Evolutionary conservation across 2,888 invertebrate genomes (phyloP), one percentile per base, ranked within the genome.

Genomic region (Eueremaeus valkanovi): DNA sequence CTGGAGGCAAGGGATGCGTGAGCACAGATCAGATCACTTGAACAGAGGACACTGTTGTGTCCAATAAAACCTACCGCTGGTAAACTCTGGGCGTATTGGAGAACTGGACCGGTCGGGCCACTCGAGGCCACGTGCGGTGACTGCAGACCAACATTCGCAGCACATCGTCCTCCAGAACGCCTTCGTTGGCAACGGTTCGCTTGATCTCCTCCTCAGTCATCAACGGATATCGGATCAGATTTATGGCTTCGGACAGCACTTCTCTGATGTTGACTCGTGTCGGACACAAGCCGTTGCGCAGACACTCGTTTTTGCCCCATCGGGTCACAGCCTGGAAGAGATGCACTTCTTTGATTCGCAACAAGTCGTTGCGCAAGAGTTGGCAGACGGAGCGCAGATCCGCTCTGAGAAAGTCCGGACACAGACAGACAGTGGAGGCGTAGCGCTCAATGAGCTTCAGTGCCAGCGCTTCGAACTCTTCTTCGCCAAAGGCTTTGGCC

Each of bases 161-260:
- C 16, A 70, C 16, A 45, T 74, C 74, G 16, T 74, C 74, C 31
- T 74, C 74, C 5, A 74, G 24, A 6, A 74, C 18, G 13, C 74
- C 74, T 74, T 74, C 74, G 36, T 24, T 49, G 1, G 42, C 29
- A 68, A 74, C 74, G n/a, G 21, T 42, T 27, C 68, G 13, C 40
- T 40, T 66, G 21, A 74, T 18, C 24, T 74, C 68, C 55, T 74
- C 74, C 24, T 68, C 74, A 42, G 24, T 74, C 74, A 74, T 74
- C 31, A 74, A 36, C 24, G 74, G 74, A 74, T 42, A 74, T n/a
- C 74, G 66, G 16, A 74, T 42, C 31, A 74, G 45, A 36, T 51
- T 31, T 0, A 74, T 27, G 9, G 36, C 16, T 27, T 33, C 33
- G 21, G 66, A 68, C 11, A 74, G 29, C 1, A 74, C 24, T 9